Evolutionary conservation across 2,888 invertebrate genomes (phyloP).

Genomic region (Gasteruption jaculator): DNA sequence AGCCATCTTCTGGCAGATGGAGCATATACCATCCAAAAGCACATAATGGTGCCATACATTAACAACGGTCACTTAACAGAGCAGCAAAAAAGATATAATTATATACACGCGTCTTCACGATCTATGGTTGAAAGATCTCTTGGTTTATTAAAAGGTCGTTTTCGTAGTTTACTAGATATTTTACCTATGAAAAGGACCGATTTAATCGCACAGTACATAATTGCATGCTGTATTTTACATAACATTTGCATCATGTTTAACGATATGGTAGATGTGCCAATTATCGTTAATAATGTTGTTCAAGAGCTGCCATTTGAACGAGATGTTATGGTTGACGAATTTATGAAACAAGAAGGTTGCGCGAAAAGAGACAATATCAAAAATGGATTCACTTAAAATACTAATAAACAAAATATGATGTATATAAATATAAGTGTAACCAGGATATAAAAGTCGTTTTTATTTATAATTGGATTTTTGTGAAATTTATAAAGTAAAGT

Average conservation of each 20-base stretch:
- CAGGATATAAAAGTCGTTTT: no score
- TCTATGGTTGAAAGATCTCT: conserved; percentile 19
- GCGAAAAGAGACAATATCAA: no score
- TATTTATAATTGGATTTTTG: no score
- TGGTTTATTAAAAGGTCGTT: conserved; percentile 13
- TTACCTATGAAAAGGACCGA: neutral
- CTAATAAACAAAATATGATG: no score
- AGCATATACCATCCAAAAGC: conserved; percentile 18
- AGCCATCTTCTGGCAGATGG: conserved; percentile 19
- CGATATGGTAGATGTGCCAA: no score
- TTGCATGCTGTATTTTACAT: conserved; percentile 9
- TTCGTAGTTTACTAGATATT: conserved; percentile 5
- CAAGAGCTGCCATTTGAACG: no score
- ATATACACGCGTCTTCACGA: conserved; percentile 12
- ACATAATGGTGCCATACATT: conserved; percentile 20
- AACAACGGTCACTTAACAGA: conserved; percentile 19
- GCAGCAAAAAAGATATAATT: conserved; percentile 19
- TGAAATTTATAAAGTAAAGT: no score
- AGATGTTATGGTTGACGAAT: no score
- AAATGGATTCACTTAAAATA: no score
- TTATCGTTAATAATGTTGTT: no score
- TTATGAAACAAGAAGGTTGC: no score
- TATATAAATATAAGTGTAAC: no score
- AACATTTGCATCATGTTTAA: conserved; percentile 5
- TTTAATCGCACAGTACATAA: conserved; percentile 2